phyloP scores from a whole-genome alignment of 92 coral and sea anemone species.

The Paragorgia papillata region DNA sequence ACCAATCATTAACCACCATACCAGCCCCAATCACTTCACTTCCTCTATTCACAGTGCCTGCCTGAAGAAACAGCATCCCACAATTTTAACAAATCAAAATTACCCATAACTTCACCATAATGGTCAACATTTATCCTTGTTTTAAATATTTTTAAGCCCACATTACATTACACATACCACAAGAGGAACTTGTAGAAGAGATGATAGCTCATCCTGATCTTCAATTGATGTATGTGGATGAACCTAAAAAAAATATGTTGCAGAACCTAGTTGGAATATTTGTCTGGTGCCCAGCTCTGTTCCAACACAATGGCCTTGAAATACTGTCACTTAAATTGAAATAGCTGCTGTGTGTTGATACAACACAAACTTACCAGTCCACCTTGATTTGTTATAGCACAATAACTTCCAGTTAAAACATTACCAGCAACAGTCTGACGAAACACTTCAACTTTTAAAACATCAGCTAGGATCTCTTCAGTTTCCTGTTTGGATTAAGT shows the following conservation, averaged over 20 bases:
- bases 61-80: conserved; percentile 47
- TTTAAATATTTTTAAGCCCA: background rate
- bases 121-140: too few species aligned
- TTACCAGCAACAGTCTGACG: conserved; percentile 94
- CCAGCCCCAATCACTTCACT: conserved; percentile 99
- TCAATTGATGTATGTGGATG: conserved; percentile 86
- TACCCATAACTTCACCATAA: too few species aligned
- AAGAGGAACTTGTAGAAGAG: conserved; percentile 92
- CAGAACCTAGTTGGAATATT: too few species aligned
- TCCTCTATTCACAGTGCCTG: conserved; percentile 98
- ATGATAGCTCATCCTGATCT: conserved; percentile 98
- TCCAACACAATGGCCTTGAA: too few species aligned
- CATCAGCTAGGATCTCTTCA: conserved; percentile 96
- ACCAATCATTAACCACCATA: conserved; percentile 98
- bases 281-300: too few species aligned
- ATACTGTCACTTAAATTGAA: too few species aligned
- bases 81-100: background rate
- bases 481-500: conserved; percentile 71
- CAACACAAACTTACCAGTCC: conserved; percentile 76
- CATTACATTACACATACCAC: conserved; percentile 70
- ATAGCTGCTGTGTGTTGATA: too few species aligned
- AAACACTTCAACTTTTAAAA: conserved; percentile 92
- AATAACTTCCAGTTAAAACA: conserved; percentile 89
- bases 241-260: conserved; percentile 65
- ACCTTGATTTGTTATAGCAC: conserved; percentile 95